Conservation (phyloP, 2,888 invertebrate genomes). For the Pammene aurita region DNA sequence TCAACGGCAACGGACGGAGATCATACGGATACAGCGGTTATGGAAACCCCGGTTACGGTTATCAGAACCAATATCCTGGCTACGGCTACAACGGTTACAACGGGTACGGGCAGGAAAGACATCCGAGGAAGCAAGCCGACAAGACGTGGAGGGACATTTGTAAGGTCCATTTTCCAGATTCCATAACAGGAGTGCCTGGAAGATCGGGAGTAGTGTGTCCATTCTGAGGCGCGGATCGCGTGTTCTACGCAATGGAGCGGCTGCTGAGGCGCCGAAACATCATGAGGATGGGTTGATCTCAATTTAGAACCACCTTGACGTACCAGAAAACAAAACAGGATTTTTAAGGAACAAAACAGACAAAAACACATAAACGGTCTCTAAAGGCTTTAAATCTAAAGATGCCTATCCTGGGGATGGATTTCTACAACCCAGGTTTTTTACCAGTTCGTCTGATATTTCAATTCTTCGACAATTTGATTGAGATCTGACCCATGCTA, state of each 20-base stretch:
- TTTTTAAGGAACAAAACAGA: not conserved
- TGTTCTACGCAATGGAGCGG: conserved; percentile 82
- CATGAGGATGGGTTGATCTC: conserved; percentile 78
- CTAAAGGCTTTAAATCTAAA: not conserved
- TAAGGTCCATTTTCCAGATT: conserved; percentile 85
- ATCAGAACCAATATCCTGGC: conserved; percentile 45
- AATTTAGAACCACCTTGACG: conserved; percentile 42
- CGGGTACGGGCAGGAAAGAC: conserved; percentile 52
- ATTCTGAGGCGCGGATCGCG: conserved; percentile 83
- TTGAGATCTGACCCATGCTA: conserved; percentile 35
- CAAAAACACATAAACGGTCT: not conserved
- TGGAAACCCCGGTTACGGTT: conserved; percentile 42
- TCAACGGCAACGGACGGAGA: conserved; percentile 70
- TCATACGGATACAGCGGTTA: conserved; percentile 66
- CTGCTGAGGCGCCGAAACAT: conserved; percentile 78
- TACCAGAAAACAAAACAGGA: conserved; percentile 24
- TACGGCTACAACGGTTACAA: conserved; percentile 48
- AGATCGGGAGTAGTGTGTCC: conserved; percentile 85
- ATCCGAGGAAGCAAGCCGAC: conserved; percentile 60
- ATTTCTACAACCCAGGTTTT: not conserved
- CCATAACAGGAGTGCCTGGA: conserved; percentile 71
- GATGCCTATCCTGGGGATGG: too few species aligned
- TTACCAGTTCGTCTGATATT: not conserved
- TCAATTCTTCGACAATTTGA: conserved; percentile 5
- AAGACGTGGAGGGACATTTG: conserved; percentile 88